Evolutionary conservation across 30 jellyfish, hydroid and myxozoan genomes (phyloP), one percentile per base, ranked within the genome.

Genomic region (Turritopsis rubra): DNA sequence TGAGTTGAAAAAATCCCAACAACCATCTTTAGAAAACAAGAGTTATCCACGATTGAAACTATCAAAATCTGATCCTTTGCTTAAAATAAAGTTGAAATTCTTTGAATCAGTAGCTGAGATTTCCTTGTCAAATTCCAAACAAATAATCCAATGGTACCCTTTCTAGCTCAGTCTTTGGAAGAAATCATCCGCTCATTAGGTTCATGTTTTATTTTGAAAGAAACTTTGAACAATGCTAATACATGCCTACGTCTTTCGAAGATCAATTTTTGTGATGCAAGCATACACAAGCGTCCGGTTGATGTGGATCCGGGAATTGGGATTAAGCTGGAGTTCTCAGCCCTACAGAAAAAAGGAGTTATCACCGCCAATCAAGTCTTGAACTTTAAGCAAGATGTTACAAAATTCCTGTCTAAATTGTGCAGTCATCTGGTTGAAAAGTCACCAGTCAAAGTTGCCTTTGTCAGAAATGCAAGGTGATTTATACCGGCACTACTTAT

Each of bases 61-160:
- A 73, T 73, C 82, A 1, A 73, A 1, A 7, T 17, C 24, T 5
- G 82, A 73, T 73, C 82, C 82, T 28, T 28, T 73, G 23, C 5
- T 73, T 8, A 73, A 25, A 22, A 29, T 20, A 25, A 73, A 73
- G 60, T 21, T 73, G 13, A 73, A 73, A 21, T 29, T 73, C 52
- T 25, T 73, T 20, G 82, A 7, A 29, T 3, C 60, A 29, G 71
- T 21, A 5, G 82, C 82, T 28, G 16, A 29, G 8, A 8, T 30
- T 73, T 73, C 20, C 71, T 73, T 7, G 60, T 25, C 8, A 29
- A 29, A 8, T 73, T 73, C 60, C 82, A 73, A 73, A 73, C 82
- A 5, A 29, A 73, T 72, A 25, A 73, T n/a, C 82, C 82, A 28
- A 73, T 73, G 82, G 82, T 73, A 73, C 82, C 54, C 8, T 73